These are phyloP conservation scores for Fringilla coelebs DNA, from an alignment of 2,797 vertebrate species.

Conservation along the genomic window DNA sequence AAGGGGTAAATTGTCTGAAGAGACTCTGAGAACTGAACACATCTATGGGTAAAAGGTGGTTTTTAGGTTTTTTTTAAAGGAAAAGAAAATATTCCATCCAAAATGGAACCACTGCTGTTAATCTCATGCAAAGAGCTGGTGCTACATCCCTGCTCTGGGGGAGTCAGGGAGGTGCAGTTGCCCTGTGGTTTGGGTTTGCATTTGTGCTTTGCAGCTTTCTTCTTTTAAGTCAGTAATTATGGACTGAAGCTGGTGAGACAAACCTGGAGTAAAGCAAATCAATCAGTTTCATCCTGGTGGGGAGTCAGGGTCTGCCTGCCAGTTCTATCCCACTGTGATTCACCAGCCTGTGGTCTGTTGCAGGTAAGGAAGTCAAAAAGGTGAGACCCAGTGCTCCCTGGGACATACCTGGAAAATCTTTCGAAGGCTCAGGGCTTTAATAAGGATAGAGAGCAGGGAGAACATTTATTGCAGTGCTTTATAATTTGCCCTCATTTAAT, in stretches of 20 bases:
- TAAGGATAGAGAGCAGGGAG: background rate
- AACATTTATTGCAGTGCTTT: background rate
- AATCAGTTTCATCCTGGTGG: background rate
- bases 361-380: background rate
- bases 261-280: background rate
- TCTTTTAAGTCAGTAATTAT: background rate
- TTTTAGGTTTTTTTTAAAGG: background rate
- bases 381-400: background rate
- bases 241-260: background rate
- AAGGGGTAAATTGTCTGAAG: background rate
- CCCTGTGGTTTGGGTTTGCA: background rate
- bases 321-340: background rate
- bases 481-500: background rate
- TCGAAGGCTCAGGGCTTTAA: background rate
- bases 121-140: background rate
- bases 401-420: background rate
- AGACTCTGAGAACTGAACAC: background rate
- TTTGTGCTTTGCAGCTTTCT: background rate
- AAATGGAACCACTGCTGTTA: background rate
- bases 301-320: background rate
- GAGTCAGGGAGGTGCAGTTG: background rate
- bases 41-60: background rate
- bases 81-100: background rate
- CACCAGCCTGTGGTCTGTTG: background rate
- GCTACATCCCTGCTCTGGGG: background rate